phyloP scores from a whole-genome alignment of 2,888 invertebrate species.

The Therioaphis trifolii region DNA sequence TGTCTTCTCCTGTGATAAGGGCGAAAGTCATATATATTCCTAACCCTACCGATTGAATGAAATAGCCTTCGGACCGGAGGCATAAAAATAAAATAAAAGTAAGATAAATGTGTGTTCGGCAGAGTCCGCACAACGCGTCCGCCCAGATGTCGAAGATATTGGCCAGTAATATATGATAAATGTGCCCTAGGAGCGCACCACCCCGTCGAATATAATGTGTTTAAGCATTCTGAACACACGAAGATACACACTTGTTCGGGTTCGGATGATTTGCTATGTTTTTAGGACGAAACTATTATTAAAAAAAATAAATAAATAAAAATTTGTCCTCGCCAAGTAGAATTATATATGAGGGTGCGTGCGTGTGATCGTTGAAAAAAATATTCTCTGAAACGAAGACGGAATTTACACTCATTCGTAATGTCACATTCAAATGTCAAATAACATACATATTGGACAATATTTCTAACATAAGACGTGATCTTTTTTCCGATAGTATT shows the following conservation, averaged over 20 bases:
- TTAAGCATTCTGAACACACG: conserved; percentile 53
- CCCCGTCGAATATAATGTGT: conserved; percentile 44
- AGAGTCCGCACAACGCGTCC: not conserved
- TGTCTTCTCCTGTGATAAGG: not conserved
- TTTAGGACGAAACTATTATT: conserved; percentile 33
- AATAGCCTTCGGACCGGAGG: conserved; percentile 37
- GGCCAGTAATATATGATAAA: conserved; percentile 45
- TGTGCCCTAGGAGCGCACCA: conserved; percentile 1
- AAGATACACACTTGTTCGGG: not conserved
- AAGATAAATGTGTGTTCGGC: conserved; percentile 58
- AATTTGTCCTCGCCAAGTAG: no score
- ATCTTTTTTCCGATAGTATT: no score
- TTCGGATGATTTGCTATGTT: conserved; percentile 52
- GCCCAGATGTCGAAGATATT: conserved; percentile 60
- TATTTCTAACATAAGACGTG: no score
- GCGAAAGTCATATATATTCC: conserved; percentile 44
- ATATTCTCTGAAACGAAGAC: not conserved
- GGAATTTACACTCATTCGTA: not conserved
- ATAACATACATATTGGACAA: not conserved
- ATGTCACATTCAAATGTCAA: no score
- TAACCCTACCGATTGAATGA: conserved; percentile 56
- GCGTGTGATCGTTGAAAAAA: not conserved
- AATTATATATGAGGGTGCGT: not conserved
- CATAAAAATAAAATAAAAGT: not conserved
- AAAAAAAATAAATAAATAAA: conserved; percentile 10